Conservation (phyloP, 2,797 vertebrate species). For the Tadarida brasiliensis region DNA sequence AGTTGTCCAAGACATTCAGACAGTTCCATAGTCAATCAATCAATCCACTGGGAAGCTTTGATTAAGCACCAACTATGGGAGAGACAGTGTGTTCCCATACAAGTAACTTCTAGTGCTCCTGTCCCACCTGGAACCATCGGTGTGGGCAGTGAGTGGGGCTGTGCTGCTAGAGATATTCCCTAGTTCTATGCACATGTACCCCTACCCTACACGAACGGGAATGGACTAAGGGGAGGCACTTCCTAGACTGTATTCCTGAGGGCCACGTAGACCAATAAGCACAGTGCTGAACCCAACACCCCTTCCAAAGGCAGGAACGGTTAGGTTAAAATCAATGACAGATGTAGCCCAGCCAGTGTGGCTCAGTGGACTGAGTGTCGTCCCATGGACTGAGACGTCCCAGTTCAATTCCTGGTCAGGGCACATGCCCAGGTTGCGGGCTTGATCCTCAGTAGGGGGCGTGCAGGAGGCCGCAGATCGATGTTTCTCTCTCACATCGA, state of each 20-base stretch:
- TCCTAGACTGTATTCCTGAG: background rate
- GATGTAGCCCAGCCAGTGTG: background rate
- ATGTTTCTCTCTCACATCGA: too few species aligned
- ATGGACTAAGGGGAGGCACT: background rate
- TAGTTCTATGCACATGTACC: background rate
- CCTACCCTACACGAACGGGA: background rate
- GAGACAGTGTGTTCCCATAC: background rate
- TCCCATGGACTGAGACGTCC: too few species aligned
- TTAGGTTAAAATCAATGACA: background rate
- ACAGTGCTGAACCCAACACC: background rate
- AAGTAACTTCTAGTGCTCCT: background rate
- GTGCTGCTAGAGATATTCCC: rapidly evolving
- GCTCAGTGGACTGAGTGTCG: too few species aligned
- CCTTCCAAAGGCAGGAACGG: background rate
- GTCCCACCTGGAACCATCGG: background rate
- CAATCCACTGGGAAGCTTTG: background rate
- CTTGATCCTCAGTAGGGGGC: too few species aligned
- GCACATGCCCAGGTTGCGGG: too few species aligned
- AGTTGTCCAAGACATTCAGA: background rate
- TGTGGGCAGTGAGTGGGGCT: background rate
- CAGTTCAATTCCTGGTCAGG: too few species aligned
- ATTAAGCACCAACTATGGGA: background rate
- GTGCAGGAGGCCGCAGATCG: too few species aligned
- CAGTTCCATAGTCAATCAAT: background rate
- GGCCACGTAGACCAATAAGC: background rate